These are phyloP conservation scores for Abscondita cerata DNA, from an alignment of 2,888 invertebrate genomes.

Conservation along the genomic window DNA sequence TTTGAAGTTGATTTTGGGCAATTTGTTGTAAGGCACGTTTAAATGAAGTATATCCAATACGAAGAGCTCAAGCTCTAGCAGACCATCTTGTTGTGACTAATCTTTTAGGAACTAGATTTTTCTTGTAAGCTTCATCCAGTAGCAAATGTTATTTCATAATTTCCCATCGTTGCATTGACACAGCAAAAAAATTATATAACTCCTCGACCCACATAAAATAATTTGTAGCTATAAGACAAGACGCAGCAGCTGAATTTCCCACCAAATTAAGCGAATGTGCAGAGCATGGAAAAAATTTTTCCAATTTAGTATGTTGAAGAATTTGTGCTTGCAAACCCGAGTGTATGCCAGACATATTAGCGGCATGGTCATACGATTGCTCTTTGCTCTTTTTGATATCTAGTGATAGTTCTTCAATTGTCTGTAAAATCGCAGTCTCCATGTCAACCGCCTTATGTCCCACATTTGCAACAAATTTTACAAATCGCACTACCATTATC, in stretches of 20 bases:
- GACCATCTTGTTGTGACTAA: too few relatives aligned
- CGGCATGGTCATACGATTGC: background rate
- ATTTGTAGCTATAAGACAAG: background rate
- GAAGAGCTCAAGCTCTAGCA: background rate
- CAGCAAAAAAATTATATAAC: slow-evolving; percentile 1
- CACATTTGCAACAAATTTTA: slow-evolving; percentile 4
- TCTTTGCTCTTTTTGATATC: background rate
- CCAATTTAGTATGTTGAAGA: too few relatives aligned
- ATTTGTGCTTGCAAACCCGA: slow-evolving; percentile 2
- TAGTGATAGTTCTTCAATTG: background rate
- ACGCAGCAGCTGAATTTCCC: slow-evolving; percentile 1
- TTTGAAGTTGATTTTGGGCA: too few relatives aligned
- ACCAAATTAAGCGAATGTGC: too few relatives aligned
- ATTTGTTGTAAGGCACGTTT: too few relatives aligned
- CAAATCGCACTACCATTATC: background rate
- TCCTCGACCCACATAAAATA: slow-evolving; percentile 2
- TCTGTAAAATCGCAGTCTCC: background rate
- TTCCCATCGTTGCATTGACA: background rate
- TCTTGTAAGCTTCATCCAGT: background rate
- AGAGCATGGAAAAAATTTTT: too few relatives aligned
- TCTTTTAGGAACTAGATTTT: background rate
- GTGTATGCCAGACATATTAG: background rate
- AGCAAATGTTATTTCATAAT: background rate
- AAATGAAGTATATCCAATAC: background rate
- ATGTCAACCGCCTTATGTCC: slow-evolving; percentile 2